Base-by-base conservation (phyloP, 2,888 invertebrate species). In the Panzeria rudis region DNA sequence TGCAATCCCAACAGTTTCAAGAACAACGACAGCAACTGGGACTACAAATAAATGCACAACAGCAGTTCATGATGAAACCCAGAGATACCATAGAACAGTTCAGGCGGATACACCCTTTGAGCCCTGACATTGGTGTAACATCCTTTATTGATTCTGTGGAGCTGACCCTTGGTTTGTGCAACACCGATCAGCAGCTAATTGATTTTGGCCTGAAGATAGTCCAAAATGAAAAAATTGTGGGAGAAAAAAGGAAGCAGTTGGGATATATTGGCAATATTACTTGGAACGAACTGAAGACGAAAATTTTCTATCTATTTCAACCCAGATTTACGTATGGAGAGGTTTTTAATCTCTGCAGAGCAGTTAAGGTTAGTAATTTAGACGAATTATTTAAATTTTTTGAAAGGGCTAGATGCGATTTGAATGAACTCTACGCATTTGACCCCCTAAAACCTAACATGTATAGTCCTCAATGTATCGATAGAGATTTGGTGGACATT, bases 311-410 rank as follows among this genome's bases (percentile, higher is more conserved):
- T n/a, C n/a, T n/a, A 9, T 66, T 29, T 66, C 25, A 66, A 66
- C 41, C 29, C 41, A 66, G 44, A 47, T 25, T 50, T 25, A 66
- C 66, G 17, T 50, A 50, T 25, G n/a, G n/a, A n/a, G n/a, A n/a
- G n/a, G n/a, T n/a, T n/a, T n/a, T n/a, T n/a, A n/a, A n/a, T n/a
- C n/a, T n/a, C n/a, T n/a, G n/a, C n/a, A n/a, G n/a, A n/a, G n/a
- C n/a, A n/a, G n/a, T 64, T 11, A 64, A 41, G n/a, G 66, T 66
- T 38, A 47, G 66, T 66, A 66, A 66, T 66, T 23, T 64, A 23
- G 38, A 15, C 3, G 62, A 44, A 64, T 44, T 64, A 25, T 64
- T 64, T 44, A 44, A 66, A 8, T 6, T n/a, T 4, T 66, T 66
- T 47, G 29, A 66, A 29, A 66, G 13, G 17, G 38, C 66, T 29